phyloP scores from a whole-genome alignment of 2,113 vertebrate genomes.

The Anseranas semipalmata region DNA sequence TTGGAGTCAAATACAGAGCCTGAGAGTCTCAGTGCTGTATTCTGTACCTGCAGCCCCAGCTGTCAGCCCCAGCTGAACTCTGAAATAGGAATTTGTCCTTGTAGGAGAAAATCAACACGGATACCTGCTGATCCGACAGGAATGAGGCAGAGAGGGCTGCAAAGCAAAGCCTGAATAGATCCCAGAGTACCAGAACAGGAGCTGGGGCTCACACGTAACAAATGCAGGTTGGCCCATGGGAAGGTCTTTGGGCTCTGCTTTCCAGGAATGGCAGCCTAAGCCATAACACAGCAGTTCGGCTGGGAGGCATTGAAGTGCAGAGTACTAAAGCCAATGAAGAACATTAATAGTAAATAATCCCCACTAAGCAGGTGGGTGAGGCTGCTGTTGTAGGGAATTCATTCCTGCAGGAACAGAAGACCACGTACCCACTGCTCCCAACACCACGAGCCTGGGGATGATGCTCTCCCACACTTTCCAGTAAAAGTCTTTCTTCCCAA shows the following conservation, averaged over 20 bases:
- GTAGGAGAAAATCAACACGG: not conserved
- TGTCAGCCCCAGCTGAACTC: not conserved
- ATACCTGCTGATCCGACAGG: not conserved
- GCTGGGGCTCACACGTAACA: not conserved
- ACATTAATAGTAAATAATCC: not conserved
- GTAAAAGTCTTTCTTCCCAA: not conserved
- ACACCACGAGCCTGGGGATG: rapidly evolving
- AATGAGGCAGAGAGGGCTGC: not conserved
- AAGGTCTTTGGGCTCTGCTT: not conserved
- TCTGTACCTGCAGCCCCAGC: not conserved
- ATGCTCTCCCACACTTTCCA: not conserved
- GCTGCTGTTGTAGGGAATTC: not conserved
- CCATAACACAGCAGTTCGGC: not conserved
- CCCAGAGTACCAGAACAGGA: not conserved
- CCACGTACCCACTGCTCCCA: rapidly evolving
- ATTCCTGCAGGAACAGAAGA: not conserved
- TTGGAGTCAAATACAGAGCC: not conserved
- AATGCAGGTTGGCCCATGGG: not conserved
- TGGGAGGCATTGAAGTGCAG: not conserved
- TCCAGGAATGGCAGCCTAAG: not conserved
- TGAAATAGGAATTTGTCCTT: not conserved
- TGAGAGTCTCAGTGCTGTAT: not conserved
- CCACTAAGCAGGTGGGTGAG: not conserved
- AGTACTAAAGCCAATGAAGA: not conserved
- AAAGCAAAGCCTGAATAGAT: not conserved